Evolutionary conservation across 2,888 invertebrate genomes (phyloP), one percentile per base, ranked within the genome.

Genomic region (Cordylochernes scorpioides): DNA sequence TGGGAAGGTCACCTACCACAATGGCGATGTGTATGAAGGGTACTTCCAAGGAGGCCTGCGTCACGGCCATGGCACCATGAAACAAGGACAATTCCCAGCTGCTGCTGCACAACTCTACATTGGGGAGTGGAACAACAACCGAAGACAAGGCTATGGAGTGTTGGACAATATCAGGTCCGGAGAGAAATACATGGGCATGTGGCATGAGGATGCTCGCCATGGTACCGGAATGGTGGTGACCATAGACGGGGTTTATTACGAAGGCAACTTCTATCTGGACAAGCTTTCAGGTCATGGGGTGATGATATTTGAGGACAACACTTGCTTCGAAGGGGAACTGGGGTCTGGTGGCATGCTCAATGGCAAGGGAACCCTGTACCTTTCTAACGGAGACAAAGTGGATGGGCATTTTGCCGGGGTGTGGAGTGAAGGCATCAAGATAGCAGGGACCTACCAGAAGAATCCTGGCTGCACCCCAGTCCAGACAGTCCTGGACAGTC

Each of bases 121-220:
- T n/a, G 84, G 84, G 1, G 78, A 80, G 46, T 84, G 80, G 71
- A 59, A 62, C 9, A 60, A 59, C 28, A 78, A 80, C 13, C 62
- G 62, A 2, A 70, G 68, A 42, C 67, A 69, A 41, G 84, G 84
- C 0, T 84, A 84, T 44, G 82, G 82, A 1, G 73, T 84, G 2
- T 67, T 77, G 61, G 78, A 82, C 46, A 72, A 80, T 45, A 71
- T 75, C 28, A 62, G 68, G 15, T 71, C 67, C 44, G 64, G 80
- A 3, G 77, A 80, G 51, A 80, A 82, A 50, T 84, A 82, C 52
- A 63, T 84, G 51, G 84, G 84, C 5, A 68, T 68, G 53, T 84
- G 82, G 75, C 64, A 61, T 34, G 77, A 80, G 38, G 74, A 75
- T 48, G 65, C 68, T 48, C 70, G 72, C 37, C 69, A 73, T 45